Base-by-base conservation (phyloP, 2,888 invertebrate species). In the Sceliomorpha sp. region DNA sequence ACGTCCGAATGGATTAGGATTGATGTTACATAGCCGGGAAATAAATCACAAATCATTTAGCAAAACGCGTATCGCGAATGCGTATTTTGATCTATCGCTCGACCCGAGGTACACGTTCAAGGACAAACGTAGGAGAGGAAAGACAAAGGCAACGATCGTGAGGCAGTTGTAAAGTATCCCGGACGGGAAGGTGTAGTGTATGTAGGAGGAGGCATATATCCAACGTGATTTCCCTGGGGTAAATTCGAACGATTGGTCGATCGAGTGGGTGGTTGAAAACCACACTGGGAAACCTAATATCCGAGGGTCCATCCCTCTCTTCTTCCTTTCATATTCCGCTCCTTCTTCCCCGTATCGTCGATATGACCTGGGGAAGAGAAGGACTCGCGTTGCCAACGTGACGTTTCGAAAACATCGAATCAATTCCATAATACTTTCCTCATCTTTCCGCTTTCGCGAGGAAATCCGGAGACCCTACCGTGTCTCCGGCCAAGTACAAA, bases 271-370 rank as follows among this genome's bases (percentile, higher is more conserved):
- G 86, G 85, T 79, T 86, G 84, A 85, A 86, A 86, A 86, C 85
- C 86, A 80, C 86, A 85, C 77, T 84, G 85, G 85, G 85, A 85
- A 86, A 86, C 84, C 86, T 86, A 85, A 86, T 86, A 86, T 85
- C 81, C 77, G 78, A 77, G 77, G 77, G 76, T 74, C 77, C 72
- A 63, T 68, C 75, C 77, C 74, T 75, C 48, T 56, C 55, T 50
- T 51, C 37, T 37, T 13, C 58, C 59, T 69, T 70, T 50, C 62
- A 58, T 62, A 56, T 58, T 59, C 31, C 29, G 36, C 63, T 63
- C 48, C 45, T 51, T 39, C 60, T 63, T 51, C 31, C 53, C 56
- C 55, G 51, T 60, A 55, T 59, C 59, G 70, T 31, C 45, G 56
- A 64, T 70, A 55, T 39, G 27, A 42, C 13, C 27, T 34, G 50